Conservation (phyloP, 1,140 invertebrate genomes). For the Anadara kagoshimensis region DNA sequence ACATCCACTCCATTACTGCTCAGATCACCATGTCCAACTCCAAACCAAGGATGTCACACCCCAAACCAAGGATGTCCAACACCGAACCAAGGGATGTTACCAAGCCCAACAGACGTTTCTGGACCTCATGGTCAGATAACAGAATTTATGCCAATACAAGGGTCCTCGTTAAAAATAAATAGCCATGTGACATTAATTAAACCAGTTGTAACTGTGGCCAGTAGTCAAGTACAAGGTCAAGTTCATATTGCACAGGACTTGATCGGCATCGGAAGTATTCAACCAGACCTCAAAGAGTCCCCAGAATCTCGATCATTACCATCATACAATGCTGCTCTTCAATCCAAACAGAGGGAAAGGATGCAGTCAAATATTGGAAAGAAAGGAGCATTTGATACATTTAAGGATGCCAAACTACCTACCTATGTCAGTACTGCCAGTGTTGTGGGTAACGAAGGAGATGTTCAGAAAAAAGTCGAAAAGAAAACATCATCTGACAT, state of each 20-base stretch:
- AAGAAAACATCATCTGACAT: background rate
- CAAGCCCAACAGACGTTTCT: conserved; percentile 25
- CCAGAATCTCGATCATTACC: conserved; percentile 12
- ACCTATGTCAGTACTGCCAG: background rate
- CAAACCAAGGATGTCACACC: conserved; percentile 4
- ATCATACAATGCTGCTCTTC: conserved; percentile 31
- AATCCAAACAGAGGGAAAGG: conserved; percentile 8
- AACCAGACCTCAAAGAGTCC: background rate
- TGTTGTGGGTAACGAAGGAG: background rate
- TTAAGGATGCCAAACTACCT: conserved; percentile 1
- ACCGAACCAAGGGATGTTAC: conserved; percentile 13
- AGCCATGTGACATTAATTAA: conserved; percentile 46
- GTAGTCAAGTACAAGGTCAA: conserved; percentile 3
- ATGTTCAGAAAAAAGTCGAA: too few relatives aligned
- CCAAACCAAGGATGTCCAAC: conserved; percentile 8
- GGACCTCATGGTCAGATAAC: conserved; percentile 5
- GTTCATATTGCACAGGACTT: conserved; percentile 22
- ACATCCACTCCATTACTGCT: conserved; percentile 36
- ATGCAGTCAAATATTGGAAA: background rate
- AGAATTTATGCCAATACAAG: conserved; percentile 54
- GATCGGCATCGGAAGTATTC: conserved; percentile 25
- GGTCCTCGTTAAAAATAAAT: conserved; percentile 31
- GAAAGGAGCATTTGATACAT: conserved; percentile 23
- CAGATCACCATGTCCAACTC: conserved; percentile 22
- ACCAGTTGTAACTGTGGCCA: conserved; percentile 44